Evolutionary conservation across 2,888 invertebrate genomes (phyloP), one percentile per base, ranked within the genome.

Genomic region (Gibbula magus): DNA sequence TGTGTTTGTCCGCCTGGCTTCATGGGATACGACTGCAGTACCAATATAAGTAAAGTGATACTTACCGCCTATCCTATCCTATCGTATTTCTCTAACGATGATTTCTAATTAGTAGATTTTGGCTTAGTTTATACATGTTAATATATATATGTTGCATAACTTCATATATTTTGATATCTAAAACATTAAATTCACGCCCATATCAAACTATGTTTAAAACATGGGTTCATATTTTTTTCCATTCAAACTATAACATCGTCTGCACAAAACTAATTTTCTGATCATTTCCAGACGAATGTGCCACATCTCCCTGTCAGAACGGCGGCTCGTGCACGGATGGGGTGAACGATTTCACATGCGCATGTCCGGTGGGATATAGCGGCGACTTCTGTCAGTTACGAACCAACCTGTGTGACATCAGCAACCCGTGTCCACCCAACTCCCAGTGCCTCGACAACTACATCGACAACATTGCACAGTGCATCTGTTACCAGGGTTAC

Each of bases 1-100:
- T 89, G 89, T 77, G 32, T 61, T n/a, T 89, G 89, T 77, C 35
- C 82, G 32, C 32, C 83, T 10, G 84, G 84, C 0, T 89, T 81
- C 80, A 86, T 85, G 1, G 89, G 89, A 25, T 67, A 83, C 5
- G 79, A 80, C 66, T 89, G 89, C 81, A 81, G 85, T 20, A 79
- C 45, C 32, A 81, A 84, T 61, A 84, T 87, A 67, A 85, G 89
- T 89, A 78, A 82, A 83, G n/a, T n/a, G n/a, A n/a, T n/a, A n/a
- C n/a, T n/a, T n/a, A n/a, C n/a, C n/a, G n/a, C n/a, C n/a, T n/a
- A n/a, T n/a, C n/a, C n/a, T n/a, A n/a, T n/a, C n/a, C n/a, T n/a
- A n/a, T n/a, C n/a, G n/a, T n/a, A n/a, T n/a, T n/a, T n/a, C n/a
- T n/a, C n/a, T n/a, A n/a, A n/a, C n/a, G n/a, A n/a, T n/a, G n/a